Percentiles rank a stretch among this genome's conserved stretches.
phyloP scores from a whole-genome alignment of 2,113 vertebrate genomes.

The Coptodon bakossiorum region DNA sequence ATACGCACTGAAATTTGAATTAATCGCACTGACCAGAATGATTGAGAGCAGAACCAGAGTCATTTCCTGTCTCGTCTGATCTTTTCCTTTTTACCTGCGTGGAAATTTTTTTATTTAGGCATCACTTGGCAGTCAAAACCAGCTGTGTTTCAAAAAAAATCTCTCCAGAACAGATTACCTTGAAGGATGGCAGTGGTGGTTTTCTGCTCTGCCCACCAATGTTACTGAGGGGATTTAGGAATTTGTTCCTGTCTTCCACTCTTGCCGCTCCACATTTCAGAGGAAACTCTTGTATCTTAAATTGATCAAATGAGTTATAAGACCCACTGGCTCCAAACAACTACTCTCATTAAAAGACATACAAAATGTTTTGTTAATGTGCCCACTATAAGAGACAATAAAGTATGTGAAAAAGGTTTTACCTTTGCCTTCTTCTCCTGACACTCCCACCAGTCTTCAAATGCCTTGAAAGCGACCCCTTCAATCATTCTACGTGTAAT shows the following conservation, averaged over 20 bases:
- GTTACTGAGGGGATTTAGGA: conserved; percentile 72
- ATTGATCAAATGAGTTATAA: not conserved
- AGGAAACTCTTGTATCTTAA: conserved; percentile 76
- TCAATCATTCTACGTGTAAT: conserved; percentile 91
- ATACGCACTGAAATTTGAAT: not conserved
- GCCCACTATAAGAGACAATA: not conserved
- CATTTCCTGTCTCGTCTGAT: conserved; percentile 73
- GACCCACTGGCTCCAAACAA: not conserved
- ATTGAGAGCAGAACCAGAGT: conserved; percentile 61
- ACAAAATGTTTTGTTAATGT: not conserved
- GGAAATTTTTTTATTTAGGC: not conserved
- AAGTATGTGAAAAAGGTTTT: not conserved
- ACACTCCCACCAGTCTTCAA: conserved; percentile 94
- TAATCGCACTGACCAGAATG: conserved; percentile 38
- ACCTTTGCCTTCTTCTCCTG: conserved; percentile 87
- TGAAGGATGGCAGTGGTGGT: conserved; percentile 90
- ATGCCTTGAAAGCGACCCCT: conserved; percentile 87
- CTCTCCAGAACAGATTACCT: conserved; percentile 61
- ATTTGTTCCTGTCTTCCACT: conserved; percentile 76
- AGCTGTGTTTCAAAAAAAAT: not conserved
- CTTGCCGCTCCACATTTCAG: conserved; percentile 77
- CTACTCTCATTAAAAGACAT: not conserved
- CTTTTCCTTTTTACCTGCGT: conserved; percentile 88
- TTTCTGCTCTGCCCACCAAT: conserved; percentile 75
- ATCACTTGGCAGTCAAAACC: not conserved